A percentile compares a stretch with the other conserved stretches of the same genome.
phyloP scores from a whole-genome alignment of 2,113 vertebrate species.

The Globicephala melas region DNA sequence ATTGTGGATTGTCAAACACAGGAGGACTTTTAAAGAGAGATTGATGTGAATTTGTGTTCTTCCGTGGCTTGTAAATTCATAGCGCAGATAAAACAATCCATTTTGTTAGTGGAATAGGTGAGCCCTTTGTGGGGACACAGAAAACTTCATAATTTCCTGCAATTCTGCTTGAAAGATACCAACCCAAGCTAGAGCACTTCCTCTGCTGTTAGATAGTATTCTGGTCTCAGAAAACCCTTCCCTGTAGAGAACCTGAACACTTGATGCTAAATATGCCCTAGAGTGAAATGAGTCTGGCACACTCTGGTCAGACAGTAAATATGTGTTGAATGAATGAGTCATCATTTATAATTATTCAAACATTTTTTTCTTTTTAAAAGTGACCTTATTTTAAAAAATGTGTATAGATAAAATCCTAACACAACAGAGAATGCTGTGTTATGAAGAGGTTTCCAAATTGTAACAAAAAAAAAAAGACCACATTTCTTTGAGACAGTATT shows the following conservation, averaged over 20 bases:
- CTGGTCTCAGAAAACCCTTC: not conserved
- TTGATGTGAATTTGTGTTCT: not conserved
- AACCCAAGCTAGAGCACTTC: not conserved
- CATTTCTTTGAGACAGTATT: not conserved
- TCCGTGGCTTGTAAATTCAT: not conserved
- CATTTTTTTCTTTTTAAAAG: not conserved
- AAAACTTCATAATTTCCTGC: not conserved
- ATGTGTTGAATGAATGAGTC: not conserved
- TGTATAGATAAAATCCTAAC: not conserved
- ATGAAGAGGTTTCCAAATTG: not conserved
- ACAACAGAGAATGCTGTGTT: not conserved
- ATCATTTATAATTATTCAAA: not conserved
- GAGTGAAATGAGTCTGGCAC: not conserved
- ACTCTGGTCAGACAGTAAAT: not conserved
- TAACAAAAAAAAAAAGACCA: not conserved
- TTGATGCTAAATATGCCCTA: not conserved
- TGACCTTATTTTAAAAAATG: not conserved
- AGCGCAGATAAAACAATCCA: not conserved
- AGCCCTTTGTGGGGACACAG: not conserved
- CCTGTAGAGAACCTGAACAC: not conserved
- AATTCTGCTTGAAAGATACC: not conserved
- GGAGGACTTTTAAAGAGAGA: not conserved
- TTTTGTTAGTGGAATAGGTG: not conserved
- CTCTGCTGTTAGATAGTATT: not conserved
- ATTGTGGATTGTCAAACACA: not conserved